Percentiles rank a stretch among this genome's conserved stretches.
These are phyloP conservation scores for Fabriciana adippe DNA, from an alignment of 2,888 invertebrate species.

Conservation along the genomic window DNA sequence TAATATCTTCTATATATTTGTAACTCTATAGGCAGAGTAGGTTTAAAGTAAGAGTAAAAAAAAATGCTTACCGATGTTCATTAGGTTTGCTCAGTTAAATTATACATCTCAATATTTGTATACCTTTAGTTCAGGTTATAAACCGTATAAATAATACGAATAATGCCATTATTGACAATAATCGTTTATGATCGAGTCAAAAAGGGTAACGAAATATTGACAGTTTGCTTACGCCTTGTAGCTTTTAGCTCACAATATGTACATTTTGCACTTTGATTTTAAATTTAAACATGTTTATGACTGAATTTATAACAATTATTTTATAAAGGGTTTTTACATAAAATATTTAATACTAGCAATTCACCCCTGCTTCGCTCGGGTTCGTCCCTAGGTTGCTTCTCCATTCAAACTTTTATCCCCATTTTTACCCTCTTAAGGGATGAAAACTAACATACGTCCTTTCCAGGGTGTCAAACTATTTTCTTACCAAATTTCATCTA, in stretches of 20 bases:
- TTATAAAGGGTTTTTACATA: no score
- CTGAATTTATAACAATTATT: no score
- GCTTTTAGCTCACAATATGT: not conserved
- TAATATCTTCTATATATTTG: constrained; percentile 19
- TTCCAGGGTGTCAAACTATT: no score
- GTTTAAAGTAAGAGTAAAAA: constrained; percentile 33
- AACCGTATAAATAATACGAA: constrained; percentile 22
- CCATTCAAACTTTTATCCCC: no score
- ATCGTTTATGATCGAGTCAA: constrained; percentile 31
- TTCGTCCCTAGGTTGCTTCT: no score
- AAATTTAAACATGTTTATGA: not conserved
- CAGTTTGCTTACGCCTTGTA: constrained; percentile 4
- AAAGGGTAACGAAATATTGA: constrained; percentile 24
- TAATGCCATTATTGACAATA: constrained; percentile 28
- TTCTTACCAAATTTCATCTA: no score
- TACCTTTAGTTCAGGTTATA: constrained; percentile 11
- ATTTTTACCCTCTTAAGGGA: no score
- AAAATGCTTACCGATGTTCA: constrained; percentile 51
- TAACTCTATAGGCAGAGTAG: constrained; percentile 2
- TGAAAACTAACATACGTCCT: no score
- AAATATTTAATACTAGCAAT: no score
- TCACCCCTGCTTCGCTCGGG: no score
- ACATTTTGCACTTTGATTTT: not conserved
- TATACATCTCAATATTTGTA: constrained; percentile 45
- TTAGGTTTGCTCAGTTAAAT: constrained; percentile 51